Conservation (phyloP, 92 coral and sea anemone species). For the Chrysogorgia sp. region DNA sequence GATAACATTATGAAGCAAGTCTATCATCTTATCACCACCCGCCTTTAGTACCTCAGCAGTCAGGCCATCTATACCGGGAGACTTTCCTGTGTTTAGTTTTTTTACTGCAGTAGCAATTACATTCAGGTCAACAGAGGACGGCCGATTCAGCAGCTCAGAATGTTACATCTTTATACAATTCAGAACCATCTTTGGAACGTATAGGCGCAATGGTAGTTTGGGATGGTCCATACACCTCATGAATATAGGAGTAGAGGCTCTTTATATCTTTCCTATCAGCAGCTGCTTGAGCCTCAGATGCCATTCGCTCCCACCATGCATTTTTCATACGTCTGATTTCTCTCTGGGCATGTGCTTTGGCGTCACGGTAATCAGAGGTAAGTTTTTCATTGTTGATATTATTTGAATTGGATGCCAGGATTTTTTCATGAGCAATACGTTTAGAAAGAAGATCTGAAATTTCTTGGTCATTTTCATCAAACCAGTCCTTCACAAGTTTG, state of each 20-base stretch:
- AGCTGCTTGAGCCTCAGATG: slow-evolving; percentile 34
- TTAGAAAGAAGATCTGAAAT: too few species aligned
- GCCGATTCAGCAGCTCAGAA: not conserved
- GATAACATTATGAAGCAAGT: slow-evolving; percentile 30
- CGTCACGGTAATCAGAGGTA: slow-evolving; percentile 1
- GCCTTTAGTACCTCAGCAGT: too few species aligned
- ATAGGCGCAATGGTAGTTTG: not conserved
- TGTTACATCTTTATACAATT: not conserved
- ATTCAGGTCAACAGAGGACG: too few species aligned
- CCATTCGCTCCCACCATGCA: slow-evolving; percentile 39
- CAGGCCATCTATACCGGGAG: too few species aligned
- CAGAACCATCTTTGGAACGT: not conserved
- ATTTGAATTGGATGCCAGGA: not conserved
- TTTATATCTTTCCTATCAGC: slow-evolving; percentile 42
- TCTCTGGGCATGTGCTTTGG: not conserved
- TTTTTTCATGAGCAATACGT: too few species aligned
- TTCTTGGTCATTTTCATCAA: slow-evolving; percentile 29
- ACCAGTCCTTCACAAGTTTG: slow-evolving; percentile 36
- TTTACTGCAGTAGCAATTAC: too few species aligned
- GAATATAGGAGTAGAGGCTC: slow-evolving; percentile 30
- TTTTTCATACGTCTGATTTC: slow-evolving; percentile 28
- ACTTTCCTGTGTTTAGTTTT: too few species aligned
- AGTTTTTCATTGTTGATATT: not conserved
- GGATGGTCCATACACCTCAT: slow-evolving; percentile 44
- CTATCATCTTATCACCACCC: too few species aligned